Base-by-base conservation (phyloP, 1,140 invertebrate genomes). In the Aphelinus certus region DNA sequence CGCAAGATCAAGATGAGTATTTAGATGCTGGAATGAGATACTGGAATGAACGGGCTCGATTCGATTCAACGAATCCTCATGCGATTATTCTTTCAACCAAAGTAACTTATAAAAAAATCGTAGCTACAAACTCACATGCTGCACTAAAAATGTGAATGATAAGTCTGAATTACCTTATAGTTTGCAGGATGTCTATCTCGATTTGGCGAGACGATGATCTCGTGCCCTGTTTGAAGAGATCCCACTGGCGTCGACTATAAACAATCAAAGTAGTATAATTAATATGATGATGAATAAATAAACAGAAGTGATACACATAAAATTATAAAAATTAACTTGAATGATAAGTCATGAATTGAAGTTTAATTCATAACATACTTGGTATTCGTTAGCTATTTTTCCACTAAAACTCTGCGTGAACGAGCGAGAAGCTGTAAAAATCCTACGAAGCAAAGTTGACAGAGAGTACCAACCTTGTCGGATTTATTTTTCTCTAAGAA, bases 241-340 rank as follows among this genome's bases (percentile, higher is more conserved):
- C 95, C 95, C 82, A 97, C 94, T 70, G 95, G 95, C 71, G 96
- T 97, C 76, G 95, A 96, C 96, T 96, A 90, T 67, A 90, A 90
- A 78, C 79, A 83, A 83, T 56, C 81, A 81, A 77, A 60, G 64
- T 70, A 73, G 78, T 51, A 45, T 42, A 73, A 53, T 53, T 68
- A 4, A 48, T 3, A 26, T 26, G 26, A 26, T 26, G 26, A 26
- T 77, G 61, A 67, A 73, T 64, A 75, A 26, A 66, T 3, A 62
- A 69, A 42, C 43, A 63, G 9, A 63, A 46, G 53, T 9, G 63
- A 62, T 10, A 48, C 46, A 69, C 1, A 55, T 55, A 55, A 55
- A 1, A 76, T 26, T 26, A 26, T 26, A 26, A 26, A 26, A 26
- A 26, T 26, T 26, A 26, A 26, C 26, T 26, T 26, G 26, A 26